These are phyloP conservation scores for Copidosoma floridanum DNA, from an alignment of 1,140 invertebrate genomes.

Conservation along the genomic window DNA sequence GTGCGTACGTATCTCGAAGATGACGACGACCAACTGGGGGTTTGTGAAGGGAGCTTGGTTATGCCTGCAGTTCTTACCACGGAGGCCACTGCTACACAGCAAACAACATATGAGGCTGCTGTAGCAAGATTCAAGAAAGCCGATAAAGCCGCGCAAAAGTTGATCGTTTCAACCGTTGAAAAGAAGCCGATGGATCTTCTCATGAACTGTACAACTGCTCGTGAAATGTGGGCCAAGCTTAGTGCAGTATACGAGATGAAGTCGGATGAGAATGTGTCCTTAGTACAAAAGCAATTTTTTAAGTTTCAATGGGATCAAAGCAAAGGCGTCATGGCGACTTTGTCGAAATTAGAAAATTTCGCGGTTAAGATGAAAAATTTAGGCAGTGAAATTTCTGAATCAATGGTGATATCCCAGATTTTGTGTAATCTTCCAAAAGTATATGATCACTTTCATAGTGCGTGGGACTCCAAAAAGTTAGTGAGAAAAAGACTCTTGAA, in stretches of 20 bases:
- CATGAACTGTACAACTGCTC: slow-evolving; percentile 31
- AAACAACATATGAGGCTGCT: background rate
- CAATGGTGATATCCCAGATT: background rate
- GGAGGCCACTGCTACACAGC: background rate
- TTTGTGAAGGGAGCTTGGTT: slow-evolving; percentile 13
- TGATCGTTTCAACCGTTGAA: slow-evolving; percentile 32
- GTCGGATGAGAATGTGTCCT: slow-evolving; percentile 25
- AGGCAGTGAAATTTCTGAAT: background rate
- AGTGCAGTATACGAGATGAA: slow-evolving; percentile 34
- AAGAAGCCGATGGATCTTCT: slow-evolving; percentile 32
- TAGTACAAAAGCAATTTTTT: slow-evolving; percentile 32
- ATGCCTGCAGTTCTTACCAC: background rate
- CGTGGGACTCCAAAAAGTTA: slow-evolving; percentile 36
- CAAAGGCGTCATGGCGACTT: slow-evolving; percentile 6
- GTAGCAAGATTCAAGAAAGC: background rate
- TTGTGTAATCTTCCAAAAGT: slow-evolving; percentile 30
- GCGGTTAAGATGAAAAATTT: slow-evolving; percentile 15
- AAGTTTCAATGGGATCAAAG: slow-evolving; percentile 12
- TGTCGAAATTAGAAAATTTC: slow-evolving; percentile 12
- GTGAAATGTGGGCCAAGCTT: slow-evolving; percentile 36
- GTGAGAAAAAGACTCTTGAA: background rate
- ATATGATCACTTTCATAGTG: slow-evolving; percentile 36
- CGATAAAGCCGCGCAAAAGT: slow-evolving; percentile 30
- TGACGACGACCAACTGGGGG: slow-evolving; percentile 2
- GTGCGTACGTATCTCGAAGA: slow-evolving; percentile 5